phyloP scores from a whole-genome alignment of 2,797 vertebrate genomes.

The Amphiprion clarkii region DNA sequence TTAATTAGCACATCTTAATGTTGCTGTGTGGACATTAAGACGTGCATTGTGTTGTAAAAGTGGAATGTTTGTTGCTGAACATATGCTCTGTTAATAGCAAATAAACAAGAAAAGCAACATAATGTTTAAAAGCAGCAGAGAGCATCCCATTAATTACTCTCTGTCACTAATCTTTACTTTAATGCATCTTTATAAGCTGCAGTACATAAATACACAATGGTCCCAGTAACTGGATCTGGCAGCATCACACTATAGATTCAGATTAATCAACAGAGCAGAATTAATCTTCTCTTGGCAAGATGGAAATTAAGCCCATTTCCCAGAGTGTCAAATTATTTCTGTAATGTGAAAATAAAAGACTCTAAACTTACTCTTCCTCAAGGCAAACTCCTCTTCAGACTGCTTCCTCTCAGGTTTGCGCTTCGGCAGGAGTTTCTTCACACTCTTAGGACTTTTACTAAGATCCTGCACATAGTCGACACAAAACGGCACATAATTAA shows the following conservation, averaged over 20 bases:
- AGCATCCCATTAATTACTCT: slow-evolving; percentile 32
- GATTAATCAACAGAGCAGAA: no score
- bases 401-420: slow-evolving; percentile 97
- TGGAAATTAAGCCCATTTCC: background rate
- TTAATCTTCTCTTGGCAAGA: no score
- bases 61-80: slow-evolving; percentile 17
- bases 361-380: slow-evolving; percentile 93
- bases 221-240: slow-evolving; percentile 7
- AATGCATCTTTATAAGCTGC: slow-evolving; percentile 40
- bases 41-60: background rate
- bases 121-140: slow-evolving; percentile 19
- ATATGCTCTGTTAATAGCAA: background rate
- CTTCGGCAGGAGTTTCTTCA: slow-evolving; percentile 98
- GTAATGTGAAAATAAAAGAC: background rate
- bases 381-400: slow-evolving; percentile 96
- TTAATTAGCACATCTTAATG: no score
- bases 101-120: slow-evolving; percentile 21
- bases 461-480: slow-evolving; percentile 87
- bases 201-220: slow-evolving; percentile 54
- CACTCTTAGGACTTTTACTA: slow-evolving; percentile 98
- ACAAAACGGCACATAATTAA: background rate
- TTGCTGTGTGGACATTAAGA: slow-evolving; percentile 5
- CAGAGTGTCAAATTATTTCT: background rate
- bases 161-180: slow-evolving; percentile 3
- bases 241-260: slow-evolving; percentile 11